These are phyloP conservation scores for Copidosoma floridanum DNA, from an alignment of 1,140 invertebrate species.

Conservation along the genomic window DNA sequence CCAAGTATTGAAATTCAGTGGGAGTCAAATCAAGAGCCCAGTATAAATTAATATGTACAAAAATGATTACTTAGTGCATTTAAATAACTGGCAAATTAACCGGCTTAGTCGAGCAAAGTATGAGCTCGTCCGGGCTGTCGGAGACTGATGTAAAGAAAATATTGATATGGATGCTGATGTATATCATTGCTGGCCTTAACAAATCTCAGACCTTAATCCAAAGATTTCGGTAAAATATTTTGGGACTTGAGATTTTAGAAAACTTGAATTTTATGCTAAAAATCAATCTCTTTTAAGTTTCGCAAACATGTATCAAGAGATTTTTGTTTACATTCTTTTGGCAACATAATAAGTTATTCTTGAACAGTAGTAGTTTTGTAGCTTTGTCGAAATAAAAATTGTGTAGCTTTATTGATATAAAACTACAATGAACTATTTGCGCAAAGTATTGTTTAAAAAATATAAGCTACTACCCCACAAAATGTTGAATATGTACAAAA, in stretches of 20 bases:
- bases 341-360: too few species aligned
- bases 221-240: constrained; percentile 20
- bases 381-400: too few species aligned
- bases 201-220: constrained; percentile 18
- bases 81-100: constrained; percentile 1
- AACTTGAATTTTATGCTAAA: constrained; percentile 5
- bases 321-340: constrained; percentile 1
- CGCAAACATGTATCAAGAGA: constrained; percentile 2
- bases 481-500: constrained; percentile 26
- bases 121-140: background rate
- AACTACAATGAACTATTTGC: constrained; percentile 2
- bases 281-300: constrained; percentile 5
- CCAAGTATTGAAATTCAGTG: constrained; percentile 82
- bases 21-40: constrained; percentile 70
- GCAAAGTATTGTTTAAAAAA: background rate
- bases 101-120: background rate
- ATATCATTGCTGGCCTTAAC: constrained; percentile 21
- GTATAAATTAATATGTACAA: constrained; percentile 65
- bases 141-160: constrained; percentile 18
- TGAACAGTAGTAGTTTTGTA: background rate
- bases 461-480: constrained; percentile 20
- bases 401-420: constrained; percentile 5
- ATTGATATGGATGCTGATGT: constrained; percentile 12
- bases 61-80: background rate
- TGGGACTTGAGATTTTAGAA: constrained; percentile 12